Percentiles rank a stretch among this genome's conserved stretches.
Conservation (phyloP, 1,140 invertebrate genomes). For the Drosophila rufa region DNA sequence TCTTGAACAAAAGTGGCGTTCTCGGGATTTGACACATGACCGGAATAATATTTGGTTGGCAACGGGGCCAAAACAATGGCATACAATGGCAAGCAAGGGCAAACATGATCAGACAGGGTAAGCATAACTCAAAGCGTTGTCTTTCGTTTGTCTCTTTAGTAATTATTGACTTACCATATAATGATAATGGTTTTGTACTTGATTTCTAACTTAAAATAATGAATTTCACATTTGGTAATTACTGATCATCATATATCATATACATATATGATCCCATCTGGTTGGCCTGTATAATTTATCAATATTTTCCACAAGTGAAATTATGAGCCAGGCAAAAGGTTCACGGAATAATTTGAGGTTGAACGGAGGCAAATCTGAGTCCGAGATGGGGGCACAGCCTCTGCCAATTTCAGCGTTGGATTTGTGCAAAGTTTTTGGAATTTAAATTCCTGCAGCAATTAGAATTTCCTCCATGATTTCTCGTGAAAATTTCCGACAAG, state of each 20-base stretch:
- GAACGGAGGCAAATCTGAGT: slow-evolving; percentile 17
- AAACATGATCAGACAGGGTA: neutral
- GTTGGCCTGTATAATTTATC: neutral
- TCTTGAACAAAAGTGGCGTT: slow-evolving; percentile 23
- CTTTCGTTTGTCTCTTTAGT: neutral
- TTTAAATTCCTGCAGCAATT: slow-evolving; percentile 43
- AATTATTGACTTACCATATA: neutral
- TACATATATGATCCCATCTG: too few relatives aligned
- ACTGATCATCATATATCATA: too few relatives aligned
- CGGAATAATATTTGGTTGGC: slow-evolving; percentile 17
- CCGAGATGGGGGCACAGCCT: slow-evolving; percentile 7
- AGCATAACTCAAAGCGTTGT: neutral
- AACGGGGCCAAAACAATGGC: neutral
- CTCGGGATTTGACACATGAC: slow-evolving; percentile 30
- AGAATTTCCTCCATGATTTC: slow-evolving; percentile 45
- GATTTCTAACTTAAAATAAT: neutral
- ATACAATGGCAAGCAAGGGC: neutral
- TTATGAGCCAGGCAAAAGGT: neutral
- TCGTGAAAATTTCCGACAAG: slow-evolving; percentile 26
- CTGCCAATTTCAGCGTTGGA: slow-evolving; percentile 36
- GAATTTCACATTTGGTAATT: neutral
- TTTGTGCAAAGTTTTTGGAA: slow-evolving; percentile 34
- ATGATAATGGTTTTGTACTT: neutral
- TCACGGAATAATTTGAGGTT: slow-evolving; percentile 16
- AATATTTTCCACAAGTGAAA: neutral